phyloP scores from a whole-genome alignment of 2,797 vertebrate species.

The Protosalanx chinensis region DNA sequence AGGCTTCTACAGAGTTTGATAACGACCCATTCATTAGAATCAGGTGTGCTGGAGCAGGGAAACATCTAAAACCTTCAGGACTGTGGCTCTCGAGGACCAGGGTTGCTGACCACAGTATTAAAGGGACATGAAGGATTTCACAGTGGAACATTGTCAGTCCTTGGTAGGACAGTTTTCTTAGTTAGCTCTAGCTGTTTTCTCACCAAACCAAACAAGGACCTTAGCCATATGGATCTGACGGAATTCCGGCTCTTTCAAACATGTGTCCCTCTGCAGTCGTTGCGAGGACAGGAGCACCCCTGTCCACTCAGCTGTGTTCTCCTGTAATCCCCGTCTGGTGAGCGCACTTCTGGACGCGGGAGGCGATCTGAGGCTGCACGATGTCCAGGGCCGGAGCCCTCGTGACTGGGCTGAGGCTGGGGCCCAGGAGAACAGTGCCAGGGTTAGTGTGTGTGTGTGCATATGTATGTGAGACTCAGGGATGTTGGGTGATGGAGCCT shows the following conservation, averaged over 20 bases:
- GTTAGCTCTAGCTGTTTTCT: too few relatives aligned
- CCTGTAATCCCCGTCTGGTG: conserved; percentile 77
- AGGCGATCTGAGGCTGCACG: conserved; percentile 81
- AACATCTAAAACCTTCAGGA: too few relatives aligned
- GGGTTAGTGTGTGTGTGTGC: conserved; percentile 53
- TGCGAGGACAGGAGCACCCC: conserved; percentile 82
- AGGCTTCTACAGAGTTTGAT: too few relatives aligned
- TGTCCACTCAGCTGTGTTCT: conserved; percentile 83
- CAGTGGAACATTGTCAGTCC: not conserved
- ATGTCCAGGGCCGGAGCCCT: conserved; percentile 69
- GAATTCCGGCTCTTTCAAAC: not conserved
- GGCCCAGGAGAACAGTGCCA: conserved; percentile 63
- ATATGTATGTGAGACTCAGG: not conserved
- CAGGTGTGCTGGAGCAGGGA: too few relatives aligned
- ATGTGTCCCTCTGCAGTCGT: conserved; percentile 63
- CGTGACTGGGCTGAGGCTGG: conserved; percentile 75
- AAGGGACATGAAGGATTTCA: not conserved
- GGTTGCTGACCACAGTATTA: too few relatives aligned
- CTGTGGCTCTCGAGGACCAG: too few relatives aligned
- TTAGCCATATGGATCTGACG: too few relatives aligned
- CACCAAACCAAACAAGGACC: too few relatives aligned
- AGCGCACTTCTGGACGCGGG: conserved; percentile 79
- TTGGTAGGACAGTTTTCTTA: too few relatives aligned
- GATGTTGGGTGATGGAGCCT: not conserved
- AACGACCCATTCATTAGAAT: too few relatives aligned